Conservation (phyloP, 2,888 invertebrate species). For the Stegophylla sp. region DNA sequence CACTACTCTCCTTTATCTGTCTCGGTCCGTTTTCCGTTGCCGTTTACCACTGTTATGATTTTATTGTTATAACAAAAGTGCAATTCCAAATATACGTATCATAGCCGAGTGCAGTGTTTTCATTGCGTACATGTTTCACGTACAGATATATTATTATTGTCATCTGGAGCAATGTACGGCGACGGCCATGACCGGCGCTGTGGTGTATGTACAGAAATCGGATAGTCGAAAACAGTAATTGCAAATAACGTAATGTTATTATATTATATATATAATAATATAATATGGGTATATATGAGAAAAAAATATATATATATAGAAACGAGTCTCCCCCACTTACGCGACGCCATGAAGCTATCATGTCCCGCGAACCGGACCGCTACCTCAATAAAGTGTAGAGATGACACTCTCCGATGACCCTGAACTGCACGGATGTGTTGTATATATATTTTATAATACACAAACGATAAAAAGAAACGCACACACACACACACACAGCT, state of each 20-base stretch:
- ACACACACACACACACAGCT: neutral
- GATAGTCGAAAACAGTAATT: neutral
- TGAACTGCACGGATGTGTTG: neutral
- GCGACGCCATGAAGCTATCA: neutral
- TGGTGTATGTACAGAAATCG: neutral
- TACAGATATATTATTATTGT: too few relatives aligned
- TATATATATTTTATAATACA: neutral
- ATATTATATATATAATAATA: neutral
- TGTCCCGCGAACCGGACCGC: neutral
- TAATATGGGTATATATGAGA: neutral
- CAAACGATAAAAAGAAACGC: neutral
- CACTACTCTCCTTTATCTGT: neutral
- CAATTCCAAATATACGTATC: too few relatives aligned
- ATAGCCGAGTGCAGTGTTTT: neutral
- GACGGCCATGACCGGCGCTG: neutral
- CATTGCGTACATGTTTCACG: neutral
- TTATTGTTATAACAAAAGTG: neutral
- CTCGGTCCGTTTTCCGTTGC: neutral
- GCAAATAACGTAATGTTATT: neutral
- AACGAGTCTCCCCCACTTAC: neutral
- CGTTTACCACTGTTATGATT: too few relatives aligned
- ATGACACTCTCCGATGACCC: neutral
- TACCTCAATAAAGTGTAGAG: neutral
- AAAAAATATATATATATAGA: neutral
- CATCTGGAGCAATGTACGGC: neutral